Base-by-base conservation (phyloP, 1,140 invertebrate genomes). In the Drosophila pseudoobscura region DNA sequence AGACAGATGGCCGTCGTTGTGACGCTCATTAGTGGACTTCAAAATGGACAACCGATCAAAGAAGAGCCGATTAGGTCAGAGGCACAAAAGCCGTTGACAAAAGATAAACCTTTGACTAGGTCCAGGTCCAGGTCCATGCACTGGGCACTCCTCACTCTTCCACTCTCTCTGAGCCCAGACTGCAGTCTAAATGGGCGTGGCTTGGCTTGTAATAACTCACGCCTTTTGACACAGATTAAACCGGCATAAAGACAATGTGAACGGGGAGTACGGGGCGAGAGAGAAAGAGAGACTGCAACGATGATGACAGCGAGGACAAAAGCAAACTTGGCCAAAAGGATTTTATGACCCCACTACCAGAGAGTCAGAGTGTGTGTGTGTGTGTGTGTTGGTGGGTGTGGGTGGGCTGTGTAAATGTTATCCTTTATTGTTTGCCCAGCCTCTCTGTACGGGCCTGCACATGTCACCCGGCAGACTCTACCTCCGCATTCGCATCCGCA, bases 171-270 rank as follows among this genome's bases (percentile, higher is more conserved):
- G 31, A 3, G 11, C 35, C 13, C 52, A 43, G 35, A 26, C 49
- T 49, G 26, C 31, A 68, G 65, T 15, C 39, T 73, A 65, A 65
- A 43, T 60, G 73, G 80, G 82, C 82, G 74, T 74, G 78, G 70
- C 50, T 39, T 60, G 71, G 79, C 75, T 88, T 88, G 83, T 88
- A 88, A 88, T 88, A 88, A 88, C 83, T 87, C 84, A 88, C 78
- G 83, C 84, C 83, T 88, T 88, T 88, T 83, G 83, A 88, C 83
- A 83, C 83, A 88, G 83, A 88, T 88, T 88, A 87, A 87, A 75
- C 78, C 83, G 75, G 83, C 83, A 87, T 88, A 63, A 50, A 63
- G 58, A 73, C 51, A 73, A 63, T 63, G 46, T 39, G 17, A 7
- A 11, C 1, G 3, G 8, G 31, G 31, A 53, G 45, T 46, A 49